Conservation (phyloP, 2,888 invertebrate genomes). For the Anoplius nigerrimus region DNA sequence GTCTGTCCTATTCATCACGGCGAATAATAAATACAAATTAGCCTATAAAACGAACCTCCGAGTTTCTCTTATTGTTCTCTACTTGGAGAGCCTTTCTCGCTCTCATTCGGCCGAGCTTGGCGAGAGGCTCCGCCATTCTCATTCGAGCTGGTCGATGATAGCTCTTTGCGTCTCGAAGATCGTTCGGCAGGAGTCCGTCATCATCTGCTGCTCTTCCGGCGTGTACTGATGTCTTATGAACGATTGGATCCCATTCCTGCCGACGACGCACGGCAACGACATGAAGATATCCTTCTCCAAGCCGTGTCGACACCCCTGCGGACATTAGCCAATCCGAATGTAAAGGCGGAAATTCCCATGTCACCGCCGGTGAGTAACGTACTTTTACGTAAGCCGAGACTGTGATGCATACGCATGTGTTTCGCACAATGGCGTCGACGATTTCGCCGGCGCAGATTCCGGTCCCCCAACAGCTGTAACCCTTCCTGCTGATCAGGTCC, state of each 20-base stretch:
- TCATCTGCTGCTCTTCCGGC: conserved; percentile 64
- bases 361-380: conserved; percentile 1
- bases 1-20: too few species aligned
- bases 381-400: conserved; percentile 77
- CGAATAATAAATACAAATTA: conserved; percentile 18
- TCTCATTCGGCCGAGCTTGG: background rate
- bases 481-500: conserved; percentile 76
- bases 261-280: conserved; percentile 77
- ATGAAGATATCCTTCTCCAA: conserved; percentile 78
- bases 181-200: conserved; percentile 60
- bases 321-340: background rate
- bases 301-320: conserved; percentile 74
- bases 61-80: conserved; percentile 22
- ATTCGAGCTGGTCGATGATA: conserved; percentile 60
- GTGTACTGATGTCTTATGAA: conserved; percentile 65
- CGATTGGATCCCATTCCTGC: conserved; percentile 68
- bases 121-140: conserved; percentile 1
- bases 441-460: conserved; percentile 76
- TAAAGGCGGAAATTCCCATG: background rate
- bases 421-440: conserved; percentile 75
- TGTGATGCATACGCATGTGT: conserved; percentile 75
- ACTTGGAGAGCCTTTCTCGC: background rate
- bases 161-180: conserved; percentile 65
- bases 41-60: conserved; percentile 32
- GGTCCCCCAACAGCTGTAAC: conserved; percentile 77